Evolutionary conservation across 2,888 invertebrate genomes (phyloP).

Genomic region (Priocnemis perturbator): DNA sequence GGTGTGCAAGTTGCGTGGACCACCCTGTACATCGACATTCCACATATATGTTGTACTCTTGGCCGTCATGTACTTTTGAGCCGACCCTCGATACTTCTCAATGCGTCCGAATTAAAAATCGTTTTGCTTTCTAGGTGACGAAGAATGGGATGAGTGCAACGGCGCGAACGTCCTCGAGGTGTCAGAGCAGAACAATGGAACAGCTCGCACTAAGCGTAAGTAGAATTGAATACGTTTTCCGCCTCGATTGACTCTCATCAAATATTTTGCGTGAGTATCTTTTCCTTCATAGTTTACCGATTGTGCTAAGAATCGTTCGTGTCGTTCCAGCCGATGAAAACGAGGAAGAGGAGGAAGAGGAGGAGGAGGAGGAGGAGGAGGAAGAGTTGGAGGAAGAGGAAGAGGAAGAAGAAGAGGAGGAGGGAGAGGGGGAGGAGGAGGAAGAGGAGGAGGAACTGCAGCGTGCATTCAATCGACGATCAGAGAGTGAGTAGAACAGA

Average conservation of each 20-base stretch:
- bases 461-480: slow-evolving; percentile 64
- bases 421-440: slow-evolving; percentile 46
- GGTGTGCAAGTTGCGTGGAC: too few relatives aligned
- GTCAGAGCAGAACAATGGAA: slow-evolving; percentile 64
- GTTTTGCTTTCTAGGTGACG: slow-evolving; percentile 68
- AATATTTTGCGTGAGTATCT: slow-evolving; percentile 1
- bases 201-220: slow-evolving; percentile 64
- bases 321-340: slow-evolving; percentile 11
- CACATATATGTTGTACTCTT: too few relatives aligned
- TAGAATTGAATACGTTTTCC: slow-evolving; percentile 34
- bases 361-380: slow-evolving; percentile 36
- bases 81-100: too few relatives aligned
- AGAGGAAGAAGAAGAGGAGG: slow-evolving; percentile 39
- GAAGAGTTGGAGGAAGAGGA: slow-evolving; percentile 56
- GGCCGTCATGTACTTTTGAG: too few relatives aligned
- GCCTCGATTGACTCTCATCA: neutral
- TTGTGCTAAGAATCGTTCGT: neutral
- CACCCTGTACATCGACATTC: too few relatives aligned
- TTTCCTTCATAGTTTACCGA: neutral
- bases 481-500: slow-evolving; percentile 58
- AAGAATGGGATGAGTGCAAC: slow-evolving; percentile 68
- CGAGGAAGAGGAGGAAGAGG: slow-evolving; percentile 65
- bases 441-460: slow-evolving; percentile 65
- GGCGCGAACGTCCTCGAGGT: slow-evolving; percentile 64
- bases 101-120: too few relatives aligned